Evolutionary conservation across 2,888 invertebrate genomes (phyloP).

Genomic region (Aproaerema taeniolella): DNA sequence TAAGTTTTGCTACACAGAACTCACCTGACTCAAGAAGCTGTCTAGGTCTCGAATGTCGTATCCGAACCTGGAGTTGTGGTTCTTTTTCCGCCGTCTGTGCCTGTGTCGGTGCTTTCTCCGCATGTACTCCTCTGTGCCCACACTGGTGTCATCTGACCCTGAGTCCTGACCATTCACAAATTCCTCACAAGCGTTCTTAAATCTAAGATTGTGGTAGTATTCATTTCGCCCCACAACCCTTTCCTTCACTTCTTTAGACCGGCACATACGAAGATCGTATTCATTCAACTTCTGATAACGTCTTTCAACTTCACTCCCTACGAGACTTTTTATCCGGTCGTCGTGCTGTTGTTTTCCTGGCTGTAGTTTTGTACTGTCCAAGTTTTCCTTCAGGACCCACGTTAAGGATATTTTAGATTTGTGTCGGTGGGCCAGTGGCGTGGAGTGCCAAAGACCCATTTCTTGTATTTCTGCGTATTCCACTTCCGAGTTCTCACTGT

Average conservation of each 20-base stretch:
- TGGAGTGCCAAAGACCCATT: conserved; percentile 72
- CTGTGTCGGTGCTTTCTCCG: conserved; percentile 67
- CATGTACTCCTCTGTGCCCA: conserved; percentile 58
- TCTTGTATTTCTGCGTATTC: conserved; percentile 65
- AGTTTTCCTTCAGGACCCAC: conserved; percentile 84
- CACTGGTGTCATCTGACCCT: conserved; percentile 53
- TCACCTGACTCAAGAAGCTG: conserved; percentile 85
- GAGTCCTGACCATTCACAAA: conserved; percentile 50
- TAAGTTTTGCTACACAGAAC: too few relatives aligned
- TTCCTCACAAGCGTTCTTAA: conserved; percentile 62
- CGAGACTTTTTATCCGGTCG: conserved; percentile 31
- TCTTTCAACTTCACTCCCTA: conserved; percentile 33
- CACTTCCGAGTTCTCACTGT: conserved; percentile 38
- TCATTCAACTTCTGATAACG: conserved; percentile 37
- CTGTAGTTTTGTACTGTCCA: conserved; percentile 54
- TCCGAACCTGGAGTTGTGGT: conserved; percentile 76
- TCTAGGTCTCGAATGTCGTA: conserved; percentile 90
- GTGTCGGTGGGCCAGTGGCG: conserved; percentile 59
- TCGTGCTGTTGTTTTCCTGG: conserved; percentile 30
- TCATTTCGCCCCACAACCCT: conserved; percentile 64
- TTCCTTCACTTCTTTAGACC: conserved; percentile 37
- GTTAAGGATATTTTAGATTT: conserved; percentile 84
- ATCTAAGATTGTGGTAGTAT: conserved; percentile 66
- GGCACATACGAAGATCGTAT: conserved; percentile 48
- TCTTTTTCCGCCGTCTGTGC: conserved; percentile 59